These are phyloP conservation scores for Sebastes trivittatus DNA, from an alignment of 2,797 vertebrate species.

Conservation along the genomic window DNA sequence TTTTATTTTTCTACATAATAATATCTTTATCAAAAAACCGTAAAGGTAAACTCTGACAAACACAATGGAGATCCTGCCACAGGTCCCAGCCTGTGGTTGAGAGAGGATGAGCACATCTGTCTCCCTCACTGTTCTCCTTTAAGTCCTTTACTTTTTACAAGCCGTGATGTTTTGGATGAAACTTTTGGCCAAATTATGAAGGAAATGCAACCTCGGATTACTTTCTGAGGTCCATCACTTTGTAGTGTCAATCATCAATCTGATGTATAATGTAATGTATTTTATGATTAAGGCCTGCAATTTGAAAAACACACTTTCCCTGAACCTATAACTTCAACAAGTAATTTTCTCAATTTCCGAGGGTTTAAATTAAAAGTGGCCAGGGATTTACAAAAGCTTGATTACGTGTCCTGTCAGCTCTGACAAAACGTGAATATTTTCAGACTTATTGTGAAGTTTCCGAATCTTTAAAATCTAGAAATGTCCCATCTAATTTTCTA, in stretches of 20 bases:
- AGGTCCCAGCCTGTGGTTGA: conserved; percentile 55
- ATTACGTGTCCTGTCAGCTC: neutral
- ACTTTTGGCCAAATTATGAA: neutral
- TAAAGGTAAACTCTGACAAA: conserved; percentile 9
- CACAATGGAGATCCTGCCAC: conserved; percentile 15
- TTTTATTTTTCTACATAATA: neutral
- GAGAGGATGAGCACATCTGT: neutral
- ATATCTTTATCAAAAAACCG: conserved; percentile 13
- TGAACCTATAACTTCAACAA: neutral
- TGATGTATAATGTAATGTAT: neutral
- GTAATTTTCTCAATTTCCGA: neutral
- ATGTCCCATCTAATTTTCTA: neutral
- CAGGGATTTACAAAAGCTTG: neutral
- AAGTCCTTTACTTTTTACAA: neutral
- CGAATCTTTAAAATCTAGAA: neutral
- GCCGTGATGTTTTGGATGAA: neutral
- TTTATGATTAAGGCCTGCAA: neutral
- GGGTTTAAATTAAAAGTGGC: neutral
- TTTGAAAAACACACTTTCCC: neutral
- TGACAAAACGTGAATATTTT: neutral
- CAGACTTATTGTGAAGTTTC: neutral
- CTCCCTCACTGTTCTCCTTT: neutral
- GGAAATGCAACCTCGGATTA: neutral
- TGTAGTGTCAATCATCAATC: neutral
- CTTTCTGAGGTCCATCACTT: neutral